Evolutionary conservation across 30 jellyfish, hydroid and myxozoan species (phyloP).

Genomic region (Aurelia sp.): DNA sequence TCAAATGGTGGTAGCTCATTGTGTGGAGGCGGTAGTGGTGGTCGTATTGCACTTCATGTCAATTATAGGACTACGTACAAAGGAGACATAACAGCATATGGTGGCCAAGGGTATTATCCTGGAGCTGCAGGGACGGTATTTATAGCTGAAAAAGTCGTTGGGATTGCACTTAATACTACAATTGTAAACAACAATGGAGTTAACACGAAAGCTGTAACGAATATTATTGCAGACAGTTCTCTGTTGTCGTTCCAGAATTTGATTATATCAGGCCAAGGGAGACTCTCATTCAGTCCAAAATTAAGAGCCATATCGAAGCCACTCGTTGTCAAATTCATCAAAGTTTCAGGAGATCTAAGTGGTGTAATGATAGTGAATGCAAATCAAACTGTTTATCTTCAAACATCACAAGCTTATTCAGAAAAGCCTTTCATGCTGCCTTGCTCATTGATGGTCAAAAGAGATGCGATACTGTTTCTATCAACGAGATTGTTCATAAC

Average conservation of each 20-base stretch:
- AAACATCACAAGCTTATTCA: conserved; percentile 65
- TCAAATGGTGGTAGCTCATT: conserved; percentile 62
- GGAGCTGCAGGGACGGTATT: conserved; percentile 75
- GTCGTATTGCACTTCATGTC: conserved; percentile 66
- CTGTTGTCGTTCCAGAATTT: conserved; percentile 35
- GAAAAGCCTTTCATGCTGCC: conserved; percentile 63
- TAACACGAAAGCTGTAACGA: conserved; percentile 30
- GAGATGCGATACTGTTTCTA: conserved; percentile 33
- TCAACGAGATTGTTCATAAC: conserved; percentile 49
- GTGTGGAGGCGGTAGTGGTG: conserved; percentile 83
- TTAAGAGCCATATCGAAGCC: not conserved
- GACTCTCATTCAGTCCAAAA: conserved; percentile 23
- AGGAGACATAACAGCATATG: conserved; percentile 57
- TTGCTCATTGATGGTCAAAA: conserved; percentile 47
- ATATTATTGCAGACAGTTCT: conserved; percentile 29
- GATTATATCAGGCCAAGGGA: conserved; percentile 48
- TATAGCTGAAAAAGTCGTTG: conserved; percentile 45
- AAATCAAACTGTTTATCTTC: conserved; percentile 44
- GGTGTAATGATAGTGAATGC: conserved; percentile 17
- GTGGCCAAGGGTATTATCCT: conserved; percentile 58
- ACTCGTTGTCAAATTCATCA: conserved; percentile 28
- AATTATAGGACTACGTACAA: conserved; percentile 37
- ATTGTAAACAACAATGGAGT: conserved; percentile 51
- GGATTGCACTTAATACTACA: conserved; percentile 53
- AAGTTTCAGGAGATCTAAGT: conserved; percentile 62